These are phyloP conservation scores for Hippasteria phrygiana DNA, from an alignment of 53 echinoderm and acorn worm genomes.

Conservation along the genomic window DNA sequence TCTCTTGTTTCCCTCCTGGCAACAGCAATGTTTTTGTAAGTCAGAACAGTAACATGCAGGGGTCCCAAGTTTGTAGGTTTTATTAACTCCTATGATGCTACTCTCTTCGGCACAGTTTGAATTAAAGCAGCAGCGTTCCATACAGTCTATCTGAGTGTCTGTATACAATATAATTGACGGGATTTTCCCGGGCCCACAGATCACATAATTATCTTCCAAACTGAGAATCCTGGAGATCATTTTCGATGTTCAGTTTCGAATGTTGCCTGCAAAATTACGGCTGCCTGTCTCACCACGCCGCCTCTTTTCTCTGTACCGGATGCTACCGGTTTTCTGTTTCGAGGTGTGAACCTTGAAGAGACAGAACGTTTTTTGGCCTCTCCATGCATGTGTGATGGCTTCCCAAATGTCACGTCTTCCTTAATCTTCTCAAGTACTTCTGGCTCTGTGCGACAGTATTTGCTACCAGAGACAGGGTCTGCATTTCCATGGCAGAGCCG, in stretches of 20 bases:
- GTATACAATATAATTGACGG: conserved; percentile 5
- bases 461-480: conserved; percentile 2
- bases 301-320: background rate
- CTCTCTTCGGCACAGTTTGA: background rate
- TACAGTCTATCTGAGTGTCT: conserved; percentile 6
- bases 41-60: background rate
- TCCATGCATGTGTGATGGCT: background rate
- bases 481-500: background rate
- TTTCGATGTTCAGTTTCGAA: background rate
- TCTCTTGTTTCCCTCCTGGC: background rate
- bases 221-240: background rate
- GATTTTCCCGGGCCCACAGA: conserved; percentile 15
- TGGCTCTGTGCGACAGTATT: conserved; percentile 9
- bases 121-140: background rate
- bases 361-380: background rate
- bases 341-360: background rate
- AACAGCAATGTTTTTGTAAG: conserved; percentile 11
- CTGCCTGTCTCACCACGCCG: background rate
- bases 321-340: conserved; percentile 4
- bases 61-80: conserved; percentile 24
- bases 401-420: conserved; percentile 5
- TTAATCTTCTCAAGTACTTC: conserved; percentile 16
- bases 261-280: background rate
- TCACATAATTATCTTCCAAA: background rate
- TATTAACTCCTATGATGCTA: background rate